Base-by-base conservation (phyloP, 1,140 invertebrate species). In the Branchinecta lindahli region DNA sequence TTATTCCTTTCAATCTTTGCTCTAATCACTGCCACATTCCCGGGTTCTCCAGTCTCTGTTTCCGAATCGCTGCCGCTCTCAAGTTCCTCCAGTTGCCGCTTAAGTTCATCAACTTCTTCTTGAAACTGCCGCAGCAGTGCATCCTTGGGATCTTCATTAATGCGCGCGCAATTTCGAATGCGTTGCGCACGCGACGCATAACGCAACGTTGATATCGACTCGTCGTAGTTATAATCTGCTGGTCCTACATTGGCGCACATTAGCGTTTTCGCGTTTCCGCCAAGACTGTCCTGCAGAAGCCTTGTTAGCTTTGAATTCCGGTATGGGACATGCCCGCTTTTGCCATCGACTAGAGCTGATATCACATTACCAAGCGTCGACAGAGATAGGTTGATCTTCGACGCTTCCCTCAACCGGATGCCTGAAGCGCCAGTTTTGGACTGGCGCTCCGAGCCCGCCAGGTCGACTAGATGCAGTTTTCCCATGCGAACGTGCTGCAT, bases 101-200 rank as follows among this genome's bases (percentile, higher is more conserved):
- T 86, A 6, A 99, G 82, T 33, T 92, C 88, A 75, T 94, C 92
- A 74, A 99, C 98, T 82, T 99, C 95, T 75, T 92, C 86, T 82
- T 98, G 95, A 79, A 97, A 98, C 77, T 94, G 88, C 66, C 94
- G 85, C 15, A 99, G 84, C 33, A 98, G 80, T 5, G 96, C 94
- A 81, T 98, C 95, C 76, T 98, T 98, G 0, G 96, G 94, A 81
- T 99, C 96, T 78, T 97, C 95, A 79, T 99, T 99, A 70, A 99
- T 89, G 73, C 89, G 87, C 67, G 94, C 95, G 74, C 89, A 87
- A 80, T 99, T 99, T 77, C 94, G 90, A 71, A 99, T 99, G 76
- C 92, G 95, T 80, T 99, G 99, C 3, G 96, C 95, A 69, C 96
- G 83, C 81, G 93, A 95, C 0, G 96, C 96, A 81, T 99, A 99